Percentiles rank a stretch among this genome's conserved stretches.
These are phyloP conservation scores for Plagodis pulveraria DNA, from an alignment of 2,888 invertebrate species.

Conservation along the genomic window DNA sequence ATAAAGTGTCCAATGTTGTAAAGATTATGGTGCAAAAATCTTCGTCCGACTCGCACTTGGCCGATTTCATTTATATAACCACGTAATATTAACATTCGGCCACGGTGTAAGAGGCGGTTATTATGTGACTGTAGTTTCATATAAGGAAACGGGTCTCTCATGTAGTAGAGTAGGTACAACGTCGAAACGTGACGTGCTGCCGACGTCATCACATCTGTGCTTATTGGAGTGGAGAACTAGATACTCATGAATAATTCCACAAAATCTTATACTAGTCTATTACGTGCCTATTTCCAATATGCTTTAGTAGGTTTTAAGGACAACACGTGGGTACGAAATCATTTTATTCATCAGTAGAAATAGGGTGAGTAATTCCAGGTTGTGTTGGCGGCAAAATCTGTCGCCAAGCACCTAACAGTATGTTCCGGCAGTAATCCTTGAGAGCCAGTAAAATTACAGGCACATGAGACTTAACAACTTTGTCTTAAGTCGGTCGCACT, in stretches of 20 bases:
- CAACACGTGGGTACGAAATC: slow-evolving; percentile 6
- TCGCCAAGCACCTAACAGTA: too few relatives aligned
- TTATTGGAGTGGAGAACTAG: slow-evolving; percentile 18
- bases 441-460: too few relatives aligned
- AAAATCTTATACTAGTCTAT: neutral
- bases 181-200: slow-evolving; percentile 9
- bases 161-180: neutral
- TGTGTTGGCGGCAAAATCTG: too few relatives aligned
- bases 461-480: too few relatives aligned
- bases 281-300: slow-evolving; percentile 5
- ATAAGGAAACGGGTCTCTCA: slow-evolving; percentile 18
- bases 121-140: slow-evolving; percentile 13
- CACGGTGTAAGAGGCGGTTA: slow-evolving; percentile 17
- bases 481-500: too few relatives aligned
- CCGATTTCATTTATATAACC: too few relatives aligned
- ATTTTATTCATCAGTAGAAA: slow-evolving; percentile 10
- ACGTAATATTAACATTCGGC: neutral
- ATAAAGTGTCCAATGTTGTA: too few relatives aligned
- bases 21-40: too few relatives aligned
- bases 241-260: slow-evolving; percentile 26
- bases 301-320: slow-evolving; percentile 21
- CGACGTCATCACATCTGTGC: slow-evolving; percentile 23
- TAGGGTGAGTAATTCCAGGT: neutral
- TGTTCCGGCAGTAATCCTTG: too few relatives aligned
- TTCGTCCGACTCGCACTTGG: too few relatives aligned